Percentiles rank a stretch among this genome's conserved stretches.
These are phyloP conservation scores for Ptychadena robeensis DNA, from an alignment of 2,797 vertebrate species.

Conservation along the genomic window DNA sequence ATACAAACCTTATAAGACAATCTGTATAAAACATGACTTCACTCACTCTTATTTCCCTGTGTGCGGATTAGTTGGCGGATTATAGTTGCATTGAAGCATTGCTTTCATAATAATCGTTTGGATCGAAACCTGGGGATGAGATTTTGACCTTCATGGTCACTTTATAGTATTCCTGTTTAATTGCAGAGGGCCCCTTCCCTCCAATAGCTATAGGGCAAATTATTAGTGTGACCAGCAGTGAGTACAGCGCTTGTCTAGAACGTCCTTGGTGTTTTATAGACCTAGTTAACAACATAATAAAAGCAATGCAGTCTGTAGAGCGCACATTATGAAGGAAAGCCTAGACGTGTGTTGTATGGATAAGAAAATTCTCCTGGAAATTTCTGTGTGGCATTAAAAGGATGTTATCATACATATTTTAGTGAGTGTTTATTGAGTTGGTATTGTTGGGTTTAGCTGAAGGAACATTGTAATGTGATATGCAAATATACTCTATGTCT, in stretches of 20 bases:
- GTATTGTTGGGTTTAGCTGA: neutral
- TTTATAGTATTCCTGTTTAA: conserved; percentile 57
- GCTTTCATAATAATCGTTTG: conserved; percentile 60
- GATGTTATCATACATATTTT: neutral
- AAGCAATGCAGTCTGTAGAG: conserved; percentile 47
- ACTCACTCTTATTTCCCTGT: conserved; percentile 38
- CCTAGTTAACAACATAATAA: conserved; percentile 60
- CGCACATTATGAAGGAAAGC: conserved; percentile 38
- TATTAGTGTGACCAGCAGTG: conserved; percentile 52
- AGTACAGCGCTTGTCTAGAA: conserved; percentile 38
- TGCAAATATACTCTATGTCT: too few species aligned
- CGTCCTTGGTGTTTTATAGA: conserved; percentile 60
- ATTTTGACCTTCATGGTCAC: conserved; percentile 53
- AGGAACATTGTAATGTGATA: neutral
- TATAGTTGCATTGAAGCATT: conserved; percentile 51
- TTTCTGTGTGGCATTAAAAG: conserved; percentile 11
- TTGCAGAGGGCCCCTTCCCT: conserved; percentile 55
- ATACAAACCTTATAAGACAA: conserved; percentile 12
- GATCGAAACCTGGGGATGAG: conserved; percentile 49
- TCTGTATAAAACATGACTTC: conserved; percentile 30
- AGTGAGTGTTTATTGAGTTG: neutral
- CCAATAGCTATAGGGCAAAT: conserved; percentile 59
- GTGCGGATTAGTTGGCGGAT: conserved; percentile 44
- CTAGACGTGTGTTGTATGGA: conserved; percentile 29
- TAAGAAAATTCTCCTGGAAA: conserved; percentile 26